Conservation (phyloP, 2,797 vertebrate species). For the Artibeus jamaicensis region DNA sequence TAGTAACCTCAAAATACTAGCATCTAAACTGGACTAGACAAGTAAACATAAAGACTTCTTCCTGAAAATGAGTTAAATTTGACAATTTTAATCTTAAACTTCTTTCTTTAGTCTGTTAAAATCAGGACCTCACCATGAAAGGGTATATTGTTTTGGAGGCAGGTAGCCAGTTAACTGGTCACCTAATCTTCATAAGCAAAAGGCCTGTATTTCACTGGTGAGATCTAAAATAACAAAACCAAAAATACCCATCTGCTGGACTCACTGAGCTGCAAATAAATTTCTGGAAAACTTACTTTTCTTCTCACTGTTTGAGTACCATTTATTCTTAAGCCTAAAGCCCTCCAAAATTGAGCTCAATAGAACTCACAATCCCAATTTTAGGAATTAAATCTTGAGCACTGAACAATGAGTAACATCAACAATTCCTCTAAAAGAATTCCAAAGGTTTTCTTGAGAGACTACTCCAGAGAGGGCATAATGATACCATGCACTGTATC, state of each 20-base stretch:
- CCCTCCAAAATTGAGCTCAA: background rate
- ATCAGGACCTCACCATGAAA: constrained; percentile 30
- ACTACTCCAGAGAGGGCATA: background rate
- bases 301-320: background rate
- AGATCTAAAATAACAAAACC: constrained; percentile 53
- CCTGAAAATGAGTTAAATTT: background rate
- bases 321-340: background rate
- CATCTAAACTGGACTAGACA: background rate
- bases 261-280: background rate
- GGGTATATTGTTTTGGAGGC: background rate
- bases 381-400: constrained; percentile 5
- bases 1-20: background rate
- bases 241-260: constrained; percentile 34
- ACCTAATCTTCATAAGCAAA: constrained; percentile 16
- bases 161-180: background rate
- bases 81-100: constrained; percentile 16
- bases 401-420: background rate
- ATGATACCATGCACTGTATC: background rate
- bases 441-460: constrained; percentile 14
- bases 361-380: background rate
- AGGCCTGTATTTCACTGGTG: constrained; percentile 10
- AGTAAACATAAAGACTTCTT: constrained; percentile 29
- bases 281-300: constrained; percentile 40
- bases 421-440: background rate
- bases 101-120: constrained; percentile 50